These are phyloP conservation scores for Pimpla rufipes DNA, from an alignment of 2,888 invertebrate genomes.

Conservation along the genomic window DNA sequence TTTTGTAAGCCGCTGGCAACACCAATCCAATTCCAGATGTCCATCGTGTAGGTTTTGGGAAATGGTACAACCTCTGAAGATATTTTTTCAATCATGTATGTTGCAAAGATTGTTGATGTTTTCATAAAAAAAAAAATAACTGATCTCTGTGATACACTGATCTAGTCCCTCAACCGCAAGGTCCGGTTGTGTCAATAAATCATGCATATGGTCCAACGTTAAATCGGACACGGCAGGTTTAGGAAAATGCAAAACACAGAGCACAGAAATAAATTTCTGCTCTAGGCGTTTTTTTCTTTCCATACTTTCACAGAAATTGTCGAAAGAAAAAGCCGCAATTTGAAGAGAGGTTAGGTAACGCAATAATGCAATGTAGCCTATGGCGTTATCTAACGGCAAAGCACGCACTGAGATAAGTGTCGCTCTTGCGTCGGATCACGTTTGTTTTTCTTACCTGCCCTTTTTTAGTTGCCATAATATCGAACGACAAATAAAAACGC, in stretches of 20 bases:
- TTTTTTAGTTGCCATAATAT: slow-evolving; percentile 10
- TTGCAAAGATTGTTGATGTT: not conserved
- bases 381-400: not conserved
- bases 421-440: not conserved
- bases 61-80: slow-evolving; percentile 69
- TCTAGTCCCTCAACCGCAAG: too few species aligned
- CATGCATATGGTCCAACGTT: too few species aligned
- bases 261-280: not conserved
- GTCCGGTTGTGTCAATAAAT: too few species aligned
- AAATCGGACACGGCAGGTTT: too few species aligned
- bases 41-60: slow-evolving; percentile 73
- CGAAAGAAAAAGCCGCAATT: not conserved
- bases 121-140: not conserved
- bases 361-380: not conserved
- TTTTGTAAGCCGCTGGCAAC: slow-evolving; percentile 93
- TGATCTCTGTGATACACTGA: too few species aligned
- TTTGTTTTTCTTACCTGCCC: not conserved
- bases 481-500: not conserved
- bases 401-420: not conserved
- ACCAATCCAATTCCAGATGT: slow-evolving; percentile 88
- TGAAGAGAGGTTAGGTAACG: not conserved
- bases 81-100: not conserved
- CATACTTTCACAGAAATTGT: not conserved
- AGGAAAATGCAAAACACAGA: too few species aligned
- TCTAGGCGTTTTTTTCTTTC: not conserved